Conservation (phyloP, 1,140 invertebrate species). For the Micrasema longulum region DNA sequence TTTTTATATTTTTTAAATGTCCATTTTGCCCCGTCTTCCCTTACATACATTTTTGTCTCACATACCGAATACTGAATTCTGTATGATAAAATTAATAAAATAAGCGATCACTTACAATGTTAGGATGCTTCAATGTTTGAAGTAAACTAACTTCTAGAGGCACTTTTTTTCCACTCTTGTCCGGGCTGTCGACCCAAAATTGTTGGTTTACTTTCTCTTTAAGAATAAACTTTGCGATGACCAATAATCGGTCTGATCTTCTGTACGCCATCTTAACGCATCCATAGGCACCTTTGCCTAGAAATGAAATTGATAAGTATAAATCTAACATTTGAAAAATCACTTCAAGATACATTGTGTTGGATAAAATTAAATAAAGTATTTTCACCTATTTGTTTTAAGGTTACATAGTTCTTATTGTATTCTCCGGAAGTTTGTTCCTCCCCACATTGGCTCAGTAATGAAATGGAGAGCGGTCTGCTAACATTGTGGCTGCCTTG, state of each 20-base stretch:
- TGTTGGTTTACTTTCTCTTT: conserved; percentile 79
- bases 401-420: conserved; percentile 75
- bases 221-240: conserved; percentile 81
- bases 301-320: background rate
- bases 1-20: too few species aligned
- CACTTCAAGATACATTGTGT: too few species aligned
- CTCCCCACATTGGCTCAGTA: conserved; percentile 67
- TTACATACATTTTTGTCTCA: too few species aligned
- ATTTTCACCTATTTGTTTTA: conserved; percentile 75
- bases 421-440: conserved; percentile 71
- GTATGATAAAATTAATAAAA: background rate
- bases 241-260: conserved; percentile 72
- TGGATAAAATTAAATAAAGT: too few species aligned
- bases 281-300: conserved; percentile 79
- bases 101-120: conserved; percentile 71
- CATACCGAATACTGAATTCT: too few species aligned
- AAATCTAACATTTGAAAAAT: too few species aligned
- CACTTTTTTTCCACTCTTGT: conserved; percentile 65
- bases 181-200: conserved; percentile 74
- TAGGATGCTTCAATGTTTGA: conserved; percentile 75
- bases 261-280: conserved; percentile 78
- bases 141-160: conserved; percentile 78
- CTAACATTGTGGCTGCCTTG: conserved; percentile 61
- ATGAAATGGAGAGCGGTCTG: conserved; percentile 68
- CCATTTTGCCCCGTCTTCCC: too few species aligned